phyloP scores from a whole-genome alignment of 2,113 vertebrate genomes.

The Nematolebias whitei region DNA sequence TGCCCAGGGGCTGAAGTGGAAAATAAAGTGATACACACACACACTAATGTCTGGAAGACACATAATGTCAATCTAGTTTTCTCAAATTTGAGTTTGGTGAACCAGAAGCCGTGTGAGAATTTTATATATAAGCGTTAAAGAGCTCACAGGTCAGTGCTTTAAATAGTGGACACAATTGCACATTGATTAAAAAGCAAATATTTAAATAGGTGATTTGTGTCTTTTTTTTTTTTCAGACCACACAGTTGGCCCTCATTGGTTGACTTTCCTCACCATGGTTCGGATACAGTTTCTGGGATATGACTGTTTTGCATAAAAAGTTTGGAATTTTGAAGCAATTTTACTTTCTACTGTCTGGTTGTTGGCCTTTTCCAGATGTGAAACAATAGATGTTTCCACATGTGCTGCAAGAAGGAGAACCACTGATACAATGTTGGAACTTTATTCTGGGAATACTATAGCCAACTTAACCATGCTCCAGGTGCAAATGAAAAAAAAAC shows the following conservation, averaged over 20 bases:
- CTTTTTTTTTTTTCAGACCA: conserved; percentile 17
- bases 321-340: conserved; percentile 75
- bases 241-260: conserved; percentile 27
- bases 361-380: conserved; percentile 79
- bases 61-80: conserved; percentile 29
- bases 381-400: conserved; percentile 76
- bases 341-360: conserved; percentile 67
- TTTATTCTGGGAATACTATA: not conserved
- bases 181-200: not conserved
- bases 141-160: conserved; percentile 1
- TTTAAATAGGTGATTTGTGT: conserved; percentile 10
- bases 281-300: conserved; percentile 64
- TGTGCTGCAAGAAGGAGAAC: conserved; percentile 57
- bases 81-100: conserved; percentile 39
- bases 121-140: not conserved
- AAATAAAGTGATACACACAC: conserved; percentile 62
- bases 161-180: not conserved
- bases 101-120: conserved; percentile 37
- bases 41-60: conserved; percentile 33
- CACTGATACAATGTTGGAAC: conserved; percentile 22
- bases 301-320: conserved; percentile 80
- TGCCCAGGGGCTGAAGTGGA: conserved; percentile 64
- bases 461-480: no score
- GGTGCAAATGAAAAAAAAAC: no score
- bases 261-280: conserved; percentile 50